Base-by-base conservation (phyloP, 2,113 vertebrate genomes). In the Poeciliopsis turrubarensis region DNA sequence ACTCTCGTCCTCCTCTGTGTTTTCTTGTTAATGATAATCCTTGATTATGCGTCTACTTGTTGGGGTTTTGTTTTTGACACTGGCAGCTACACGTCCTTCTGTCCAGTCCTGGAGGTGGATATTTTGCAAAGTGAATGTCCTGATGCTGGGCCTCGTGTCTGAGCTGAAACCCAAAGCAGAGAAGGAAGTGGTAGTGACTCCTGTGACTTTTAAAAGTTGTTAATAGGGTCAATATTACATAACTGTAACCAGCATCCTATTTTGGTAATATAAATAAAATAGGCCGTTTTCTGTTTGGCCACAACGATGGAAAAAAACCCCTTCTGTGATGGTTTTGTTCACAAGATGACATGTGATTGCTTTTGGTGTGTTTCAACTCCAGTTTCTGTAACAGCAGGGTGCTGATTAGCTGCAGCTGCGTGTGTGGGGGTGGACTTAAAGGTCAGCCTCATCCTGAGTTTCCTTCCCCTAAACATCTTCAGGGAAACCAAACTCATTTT, bases 361-460 rank as follows among this genome's bases (percentile, higher is more conserved):
- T 30, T 39, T 41, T 34, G 12, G 51, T 31, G 37, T 19, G 14
- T 11, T 69, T 26, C 44, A 47, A 47, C 15, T 17, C 3, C 29
- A 31, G 19, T 2, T 31, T 63, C n/a, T 32, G 15, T 1, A 64
- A 25, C 5, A 8, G 3, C 27, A 30, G n/a, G 54, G 54, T 62
- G 47, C 37, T 65, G 57, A 65, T 41, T 57, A 65, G 47, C 37
- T 57, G 37, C 32, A 67, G n/a, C 34, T 22, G 25, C n/a, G 30
- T n/a, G 4, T 9, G 19, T 39, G 34, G 29, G 76, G 71, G 76
- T 79, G 76, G 41, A 75, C 64, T 41, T 66, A 84, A 82, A 79
- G 79, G 65, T 82, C 71, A 77, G 25, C 4, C 39, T 65, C 10
- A 80, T 78, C 60, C n/a, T 54, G 44, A 1, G 11, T 19, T 19